Evolutionary conservation across 2,113 vertebrate species (phyloP).

Genomic region (Mixornis gularis): DNA sequence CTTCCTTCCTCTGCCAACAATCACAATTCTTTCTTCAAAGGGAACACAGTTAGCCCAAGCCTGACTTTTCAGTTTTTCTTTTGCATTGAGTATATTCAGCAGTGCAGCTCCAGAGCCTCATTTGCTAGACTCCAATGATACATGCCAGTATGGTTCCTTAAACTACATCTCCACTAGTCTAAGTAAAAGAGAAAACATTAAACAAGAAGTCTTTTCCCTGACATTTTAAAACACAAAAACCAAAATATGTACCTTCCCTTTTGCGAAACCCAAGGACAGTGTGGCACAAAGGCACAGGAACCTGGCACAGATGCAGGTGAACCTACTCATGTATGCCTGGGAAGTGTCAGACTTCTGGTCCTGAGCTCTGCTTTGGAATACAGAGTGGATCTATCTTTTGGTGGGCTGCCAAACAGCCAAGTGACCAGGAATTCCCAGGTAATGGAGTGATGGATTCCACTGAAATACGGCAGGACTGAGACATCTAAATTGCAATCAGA

Average conservation of each 20-base stretch:
- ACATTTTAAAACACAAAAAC: background rate
- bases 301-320: background rate
- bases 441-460: background rate
- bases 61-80: slow-evolving; percentile 7
- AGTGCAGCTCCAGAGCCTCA: background rate
- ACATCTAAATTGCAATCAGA: background rate
- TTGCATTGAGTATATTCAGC: slow-evolving; percentile 7
- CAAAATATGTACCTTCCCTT: background rate
- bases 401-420: background rate
- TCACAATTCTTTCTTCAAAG: slow-evolving; percentile 62
- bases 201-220: background rate
- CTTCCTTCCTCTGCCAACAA: slow-evolving; percentile 71
- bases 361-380: background rate
- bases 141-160: background rate
- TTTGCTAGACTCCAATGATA: background rate
- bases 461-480: background rate
- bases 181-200: background rate
- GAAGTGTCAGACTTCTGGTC: background rate
- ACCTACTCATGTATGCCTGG: rapidly evolving
- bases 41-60: slow-evolving; percentile 18
- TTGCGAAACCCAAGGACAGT: background rate
- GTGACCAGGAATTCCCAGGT: background rate
- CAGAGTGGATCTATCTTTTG: background rate
- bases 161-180: background rate
- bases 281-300: background rate